Conservation (phyloP, 2,113 vertebrate species). For the Haliaeetus leucogaster region DNA sequence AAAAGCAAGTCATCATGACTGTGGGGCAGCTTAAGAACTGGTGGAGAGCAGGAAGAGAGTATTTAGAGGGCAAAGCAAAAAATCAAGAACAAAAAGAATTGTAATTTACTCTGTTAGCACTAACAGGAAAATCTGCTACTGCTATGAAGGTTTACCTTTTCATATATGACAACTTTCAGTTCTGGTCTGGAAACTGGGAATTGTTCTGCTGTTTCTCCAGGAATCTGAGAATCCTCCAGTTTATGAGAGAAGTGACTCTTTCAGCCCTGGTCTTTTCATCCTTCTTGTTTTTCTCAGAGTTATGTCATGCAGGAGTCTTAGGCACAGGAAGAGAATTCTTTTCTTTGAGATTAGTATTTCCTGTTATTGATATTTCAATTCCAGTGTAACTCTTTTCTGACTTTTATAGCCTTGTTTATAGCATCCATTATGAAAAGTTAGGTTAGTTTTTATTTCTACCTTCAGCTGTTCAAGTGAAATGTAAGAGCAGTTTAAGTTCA, state of each 20-base stretch:
- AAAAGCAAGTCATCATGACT: background rate
- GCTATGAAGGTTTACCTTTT: background rate
- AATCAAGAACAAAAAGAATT: background rate
- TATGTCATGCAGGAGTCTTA: background rate
- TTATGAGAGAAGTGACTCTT: background rate
- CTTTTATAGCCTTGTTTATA: background rate
- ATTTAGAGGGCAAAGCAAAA: background rate
- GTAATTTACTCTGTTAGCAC: background rate
- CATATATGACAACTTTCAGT: background rate
- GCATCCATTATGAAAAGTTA: background rate
- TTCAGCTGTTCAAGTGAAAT: background rate
- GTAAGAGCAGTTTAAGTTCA: background rate
- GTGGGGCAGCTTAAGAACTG: background rate
- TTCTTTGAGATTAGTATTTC: background rate
- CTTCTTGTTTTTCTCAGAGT: background rate
- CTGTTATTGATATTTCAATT: background rate
- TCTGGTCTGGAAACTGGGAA: background rate
- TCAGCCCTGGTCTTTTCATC: background rate
- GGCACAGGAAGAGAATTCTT: background rate
- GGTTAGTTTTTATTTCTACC: background rate
- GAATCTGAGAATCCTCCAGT: background rate
- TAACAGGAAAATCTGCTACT: background rate
- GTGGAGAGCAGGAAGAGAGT: background rate
- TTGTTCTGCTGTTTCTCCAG: background rate
- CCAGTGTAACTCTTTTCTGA: background rate